Conservation (phyloP, 2,113 vertebrate genomes). For the Sciurus niger region DNA sequence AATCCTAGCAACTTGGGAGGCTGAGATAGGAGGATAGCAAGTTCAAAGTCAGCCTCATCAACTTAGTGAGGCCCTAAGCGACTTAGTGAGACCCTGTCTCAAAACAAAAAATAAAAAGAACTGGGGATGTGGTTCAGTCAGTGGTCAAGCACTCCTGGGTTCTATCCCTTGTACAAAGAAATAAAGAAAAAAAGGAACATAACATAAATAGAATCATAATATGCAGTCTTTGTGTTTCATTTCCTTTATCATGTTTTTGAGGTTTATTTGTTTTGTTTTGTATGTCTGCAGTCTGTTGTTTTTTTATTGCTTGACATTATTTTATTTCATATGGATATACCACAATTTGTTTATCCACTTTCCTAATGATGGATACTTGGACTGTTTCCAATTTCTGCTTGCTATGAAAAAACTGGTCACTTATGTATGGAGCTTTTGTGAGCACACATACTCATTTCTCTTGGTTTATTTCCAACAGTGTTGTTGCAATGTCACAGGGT, state of each 20-base stretch:
- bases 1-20: no score
- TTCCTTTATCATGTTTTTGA: not conserved
- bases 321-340: not conserved
- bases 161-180: no score
- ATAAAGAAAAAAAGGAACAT: not conserved
- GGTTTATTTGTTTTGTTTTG: not conserved
- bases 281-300: not conserved
- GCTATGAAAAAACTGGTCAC: not conserved
- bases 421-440: not conserved
- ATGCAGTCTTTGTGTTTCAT: not conserved
- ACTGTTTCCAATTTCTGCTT: not conserved
- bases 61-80: no score
- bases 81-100: no score
- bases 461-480: not conserved
- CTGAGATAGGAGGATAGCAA: no score
- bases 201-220: not conserved
- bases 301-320: not conserved
- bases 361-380: not conserved
- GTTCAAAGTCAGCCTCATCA: no score
- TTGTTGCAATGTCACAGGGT: not conserved
- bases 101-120: no score
- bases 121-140: no score
- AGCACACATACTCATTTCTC: not conserved
- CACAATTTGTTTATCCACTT: constrained; percentile 9
- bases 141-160: no score